Percentiles rank a stretch among this genome's conserved stretches.
phyloP scores from a whole-genome alignment of 2,888 invertebrate species.

The Hirtodrosophila alboralis region DNA sequence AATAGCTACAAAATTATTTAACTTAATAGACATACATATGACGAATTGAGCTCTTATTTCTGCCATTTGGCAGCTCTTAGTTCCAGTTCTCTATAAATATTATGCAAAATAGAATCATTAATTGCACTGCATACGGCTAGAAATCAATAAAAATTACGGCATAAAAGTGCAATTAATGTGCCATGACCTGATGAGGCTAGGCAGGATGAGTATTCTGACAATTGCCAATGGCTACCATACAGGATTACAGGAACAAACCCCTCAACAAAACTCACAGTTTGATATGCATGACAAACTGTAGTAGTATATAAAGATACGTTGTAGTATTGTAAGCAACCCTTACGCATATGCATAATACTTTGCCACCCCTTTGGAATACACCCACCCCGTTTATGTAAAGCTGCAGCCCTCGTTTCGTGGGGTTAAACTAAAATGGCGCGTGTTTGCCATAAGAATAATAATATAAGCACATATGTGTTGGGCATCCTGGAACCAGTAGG shows the following conservation, averaged over 20 bases:
- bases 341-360: slow-evolving; percentile 68
- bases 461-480: slow-evolving; percentile 46
- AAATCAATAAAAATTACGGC: slow-evolving; percentile 69
- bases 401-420: slow-evolving; percentile 53
- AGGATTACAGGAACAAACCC: slow-evolving; percentile 26
- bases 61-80: not conserved
- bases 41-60: no score
- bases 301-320: slow-evolving; percentile 7
- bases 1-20: no score
- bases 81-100: slow-evolving; percentile 10
- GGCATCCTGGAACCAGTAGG: slow-evolving; percentile 12
- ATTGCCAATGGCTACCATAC: slow-evolving; percentile 45
- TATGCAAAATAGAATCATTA: slow-evolving; percentile 47
- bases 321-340: slow-evolving; percentile 54
- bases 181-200: slow-evolving; percentile 50
- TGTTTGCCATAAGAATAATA: slow-evolving; percentile 46
- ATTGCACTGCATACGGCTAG: slow-evolving; percentile 20
- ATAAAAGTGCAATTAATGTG: slow-evolving; percentile 72
- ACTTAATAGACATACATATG: no score
- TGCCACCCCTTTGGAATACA: slow-evolving; percentile 65
- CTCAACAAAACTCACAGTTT: slow-evolving; percentile 12
- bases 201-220: slow-evolving; percentile 31
- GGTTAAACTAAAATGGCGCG: slow-evolving; percentile 75
- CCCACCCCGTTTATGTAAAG: slow-evolving; percentile 45
- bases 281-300: slow-evolving; percentile 50